phyloP scores from a whole-genome alignment of 2,113 vertebrate species.

The Sorex fumeus region DNA sequence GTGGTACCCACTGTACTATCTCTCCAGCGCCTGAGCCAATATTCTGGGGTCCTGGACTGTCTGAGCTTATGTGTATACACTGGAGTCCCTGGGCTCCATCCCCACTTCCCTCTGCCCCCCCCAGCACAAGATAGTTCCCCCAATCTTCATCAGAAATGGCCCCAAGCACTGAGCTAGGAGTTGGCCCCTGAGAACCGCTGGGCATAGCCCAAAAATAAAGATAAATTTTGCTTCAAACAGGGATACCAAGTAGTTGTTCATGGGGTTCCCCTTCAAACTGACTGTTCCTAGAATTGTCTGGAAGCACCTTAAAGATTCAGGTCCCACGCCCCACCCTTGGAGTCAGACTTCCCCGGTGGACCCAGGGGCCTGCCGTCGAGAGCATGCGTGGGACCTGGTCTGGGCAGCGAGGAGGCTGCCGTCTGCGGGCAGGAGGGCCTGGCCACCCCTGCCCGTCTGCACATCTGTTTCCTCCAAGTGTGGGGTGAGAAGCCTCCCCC shows the following conservation, averaged over 20 bases:
- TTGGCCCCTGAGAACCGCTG: no score
- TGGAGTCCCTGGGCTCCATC: background rate
- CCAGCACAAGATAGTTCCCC: background rate
- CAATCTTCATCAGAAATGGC: no score
- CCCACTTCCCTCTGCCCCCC: background rate
- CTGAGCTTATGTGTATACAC: no score
- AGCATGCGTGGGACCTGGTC: background rate
- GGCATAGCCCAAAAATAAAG: no score
- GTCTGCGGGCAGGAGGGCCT: background rate
- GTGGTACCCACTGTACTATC: no score
- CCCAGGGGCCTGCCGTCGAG: background rate
- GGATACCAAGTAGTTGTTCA: background rate
- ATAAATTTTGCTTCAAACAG: background rate
- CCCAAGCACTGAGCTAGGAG: no score
- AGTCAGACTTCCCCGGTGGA: conserved; percentile 33
- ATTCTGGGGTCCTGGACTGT: no score
- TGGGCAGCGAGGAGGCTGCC: no score
- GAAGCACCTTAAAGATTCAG: background rate
- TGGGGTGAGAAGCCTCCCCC: background rate
- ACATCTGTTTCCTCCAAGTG: conserved; percentile 13
- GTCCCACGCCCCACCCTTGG: background rate
- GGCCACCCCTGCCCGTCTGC: background rate
- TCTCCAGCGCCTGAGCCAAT: no score
- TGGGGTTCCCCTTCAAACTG: background rate
- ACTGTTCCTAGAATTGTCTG: background rate